A percentile compares a stretch with the other conserved stretches of the same genome.
phyloP scores from a whole-genome alignment of 2,797 vertebrate species.

The Malurus leucopterus region DNA sequence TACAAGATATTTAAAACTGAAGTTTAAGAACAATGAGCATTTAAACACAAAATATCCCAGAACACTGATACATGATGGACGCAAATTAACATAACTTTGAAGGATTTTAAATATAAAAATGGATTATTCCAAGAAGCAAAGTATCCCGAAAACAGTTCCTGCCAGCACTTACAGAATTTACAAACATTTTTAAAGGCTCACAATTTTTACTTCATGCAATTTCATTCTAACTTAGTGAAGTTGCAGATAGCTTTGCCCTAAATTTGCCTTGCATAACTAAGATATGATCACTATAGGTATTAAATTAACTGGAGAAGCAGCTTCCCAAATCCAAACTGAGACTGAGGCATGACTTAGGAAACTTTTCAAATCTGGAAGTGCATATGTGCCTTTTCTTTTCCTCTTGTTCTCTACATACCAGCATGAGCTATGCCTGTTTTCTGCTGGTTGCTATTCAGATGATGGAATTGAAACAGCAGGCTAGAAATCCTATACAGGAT shows the following conservation, averaged over 20 bases:
- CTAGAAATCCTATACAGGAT: not conserved
- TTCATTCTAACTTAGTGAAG: not conserved
- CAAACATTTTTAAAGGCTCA: not conserved
- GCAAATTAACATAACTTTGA: not conserved
- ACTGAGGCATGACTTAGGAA: not conserved
- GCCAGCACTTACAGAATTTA: not conserved
- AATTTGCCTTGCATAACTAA: not conserved
- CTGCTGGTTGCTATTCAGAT: not conserved
- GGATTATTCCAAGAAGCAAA: not conserved
- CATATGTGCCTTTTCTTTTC: not conserved
- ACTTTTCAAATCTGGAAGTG: not conserved
- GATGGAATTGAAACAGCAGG: not conserved
- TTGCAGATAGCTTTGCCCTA: not conserved
- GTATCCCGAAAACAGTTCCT: not conserved
- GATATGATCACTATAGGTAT: not conserved
- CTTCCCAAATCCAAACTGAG: not conserved
- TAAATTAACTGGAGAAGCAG: not conserved
- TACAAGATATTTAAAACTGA: not conserved
- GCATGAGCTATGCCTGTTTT: not conserved
- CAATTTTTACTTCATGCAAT: not conserved
- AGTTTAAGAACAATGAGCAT: not conserved
- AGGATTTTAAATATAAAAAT: not conserved
- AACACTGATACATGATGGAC: not conserved
- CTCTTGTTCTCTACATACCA: not conserved
- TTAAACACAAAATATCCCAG: not conserved